phyloP scores from a whole-genome alignment of 2,888 invertebrate species.

The Chrysolina haemoptera region DNA sequence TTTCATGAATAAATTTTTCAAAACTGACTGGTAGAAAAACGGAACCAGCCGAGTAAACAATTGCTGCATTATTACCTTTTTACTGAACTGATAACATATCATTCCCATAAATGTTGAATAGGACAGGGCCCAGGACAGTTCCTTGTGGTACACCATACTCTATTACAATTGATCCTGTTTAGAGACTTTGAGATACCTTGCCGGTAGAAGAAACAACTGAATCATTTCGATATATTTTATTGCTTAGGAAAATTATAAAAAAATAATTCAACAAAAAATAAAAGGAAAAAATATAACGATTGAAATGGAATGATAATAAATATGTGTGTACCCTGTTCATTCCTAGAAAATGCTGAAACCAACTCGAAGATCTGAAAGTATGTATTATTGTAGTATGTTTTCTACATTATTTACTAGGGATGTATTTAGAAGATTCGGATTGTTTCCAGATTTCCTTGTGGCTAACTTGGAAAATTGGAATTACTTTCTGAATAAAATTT shows the following conservation, averaged over 20 bases:
- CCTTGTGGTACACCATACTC: too few species aligned
- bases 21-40: too few species aligned
- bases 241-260: constrained; percentile 2
- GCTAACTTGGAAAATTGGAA: too few species aligned
- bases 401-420: neutral
- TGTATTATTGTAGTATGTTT: neutral
- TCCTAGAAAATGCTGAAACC: neutral
- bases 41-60: too few species aligned
- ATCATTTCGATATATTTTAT: neutral
- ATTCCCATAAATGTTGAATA: too few species aligned
- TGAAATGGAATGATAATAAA: constrained; percentile 4
- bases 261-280: neutral
- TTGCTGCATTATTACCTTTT: too few species aligned
- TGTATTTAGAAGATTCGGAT: too few species aligned
- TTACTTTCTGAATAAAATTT: too few species aligned
- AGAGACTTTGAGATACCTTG: neutral
- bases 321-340: neutral
- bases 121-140: too few species aligned
- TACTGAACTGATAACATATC: too few species aligned
- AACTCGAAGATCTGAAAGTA: neutral
- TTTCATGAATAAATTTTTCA: too few species aligned
- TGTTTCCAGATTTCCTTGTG: too few species aligned
- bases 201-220: neutral
- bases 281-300: neutral
- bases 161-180: neutral